A percentile compares a stretch with the other conserved stretches of the same genome.
These are phyloP conservation scores for Drosophila fuyamai DNA, from an alignment of 1,140 invertebrate species.

Conservation along the genomic window DNA sequence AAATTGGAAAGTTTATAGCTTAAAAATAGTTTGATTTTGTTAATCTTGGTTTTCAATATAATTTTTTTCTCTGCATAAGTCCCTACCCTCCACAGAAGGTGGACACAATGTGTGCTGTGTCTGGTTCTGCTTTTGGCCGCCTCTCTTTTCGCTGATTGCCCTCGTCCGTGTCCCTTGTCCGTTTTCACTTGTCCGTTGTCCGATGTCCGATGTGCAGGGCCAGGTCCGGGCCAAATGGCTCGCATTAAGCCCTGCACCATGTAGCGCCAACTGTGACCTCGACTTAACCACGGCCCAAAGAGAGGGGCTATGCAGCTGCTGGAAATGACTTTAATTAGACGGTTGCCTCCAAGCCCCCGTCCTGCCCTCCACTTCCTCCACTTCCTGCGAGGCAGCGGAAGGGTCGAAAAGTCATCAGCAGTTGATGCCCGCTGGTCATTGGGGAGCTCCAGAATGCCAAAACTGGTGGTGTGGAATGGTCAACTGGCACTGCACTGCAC, in stretches of 20 bases:
- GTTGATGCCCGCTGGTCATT: conserved; percentile 20
- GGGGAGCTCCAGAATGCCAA: conserved; percentile 10
- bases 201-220: conserved; percentile 11
- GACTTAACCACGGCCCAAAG: conserved; percentile 23
- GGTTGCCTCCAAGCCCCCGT: not conserved
- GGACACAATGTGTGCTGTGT: conserved; percentile 32
- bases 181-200: not conserved
- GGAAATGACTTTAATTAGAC: conserved; percentile 78
- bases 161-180: conserved; percentile 30
- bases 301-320: conserved; percentile 54
- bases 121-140: conserved; percentile 34
- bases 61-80: not conserved
- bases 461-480: not conserved
- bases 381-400: not conserved
- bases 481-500: conserved; percentile 6
- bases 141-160: conserved; percentile 55
- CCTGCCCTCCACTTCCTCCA: not conserved
- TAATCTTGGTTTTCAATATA: too few relatives aligned
- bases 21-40: too few relatives aligned
- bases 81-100: not conserved
- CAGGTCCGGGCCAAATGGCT: conserved; percentile 50
- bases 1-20: too few relatives aligned
- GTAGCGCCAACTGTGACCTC: conserved; percentile 80
- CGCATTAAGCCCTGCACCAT: conserved; percentile 70
- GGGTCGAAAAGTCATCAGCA: conserved; percentile 60